Percentiles rank a stretch among this genome's conserved stretches.
phyloP scores from a whole-genome alignment of 2,797 vertebrate species.

The Mormyrus hasselquistii region DNA sequence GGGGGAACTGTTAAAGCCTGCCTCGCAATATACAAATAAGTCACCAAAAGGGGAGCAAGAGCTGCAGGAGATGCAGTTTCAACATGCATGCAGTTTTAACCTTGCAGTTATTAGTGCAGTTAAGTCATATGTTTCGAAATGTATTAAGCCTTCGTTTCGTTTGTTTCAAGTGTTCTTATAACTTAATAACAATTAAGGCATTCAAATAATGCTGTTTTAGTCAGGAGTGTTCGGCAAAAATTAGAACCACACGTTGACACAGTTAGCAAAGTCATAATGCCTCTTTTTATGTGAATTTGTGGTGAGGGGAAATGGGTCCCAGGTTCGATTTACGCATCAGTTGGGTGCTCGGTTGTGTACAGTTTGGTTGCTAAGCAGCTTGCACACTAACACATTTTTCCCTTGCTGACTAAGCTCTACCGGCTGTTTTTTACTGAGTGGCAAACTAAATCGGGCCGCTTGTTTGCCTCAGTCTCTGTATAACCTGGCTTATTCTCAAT shows the following conservation, averaged over 20 bases:
- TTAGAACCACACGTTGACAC: slow-evolving; percentile 18
- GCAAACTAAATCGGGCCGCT: background rate
- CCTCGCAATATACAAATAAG: background rate
- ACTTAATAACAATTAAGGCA: background rate
- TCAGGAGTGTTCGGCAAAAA: background rate
- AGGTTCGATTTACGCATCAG: slow-evolving; percentile 49
- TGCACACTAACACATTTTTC: slow-evolving; percentile 36
- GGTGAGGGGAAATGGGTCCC: slow-evolving; percentile 54
- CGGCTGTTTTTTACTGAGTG: slow-evolving; percentile 54
- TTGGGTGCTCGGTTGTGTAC: slow-evolving; percentile 53
- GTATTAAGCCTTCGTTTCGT: background rate
- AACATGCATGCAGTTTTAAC: background rate
- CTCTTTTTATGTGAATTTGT: slow-evolving; percentile 55
- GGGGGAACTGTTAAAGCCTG: background rate
- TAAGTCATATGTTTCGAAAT: background rate
- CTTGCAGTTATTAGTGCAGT: background rate
- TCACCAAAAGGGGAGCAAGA: background rate
- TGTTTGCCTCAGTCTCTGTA: background rate
- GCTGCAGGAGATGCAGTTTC: background rate
- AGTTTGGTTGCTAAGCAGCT: slow-evolving; percentile 47
- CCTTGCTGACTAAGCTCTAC: slow-evolving; percentile 51
- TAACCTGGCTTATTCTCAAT: background rate
- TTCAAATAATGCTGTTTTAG: background rate
- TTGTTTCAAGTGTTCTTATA: background rate
- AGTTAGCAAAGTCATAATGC: slow-evolving; percentile 47